Evolutionary conservation across 2,888 invertebrate genomes (phyloP).

Genomic region (Mesoligia furuncula): DNA sequence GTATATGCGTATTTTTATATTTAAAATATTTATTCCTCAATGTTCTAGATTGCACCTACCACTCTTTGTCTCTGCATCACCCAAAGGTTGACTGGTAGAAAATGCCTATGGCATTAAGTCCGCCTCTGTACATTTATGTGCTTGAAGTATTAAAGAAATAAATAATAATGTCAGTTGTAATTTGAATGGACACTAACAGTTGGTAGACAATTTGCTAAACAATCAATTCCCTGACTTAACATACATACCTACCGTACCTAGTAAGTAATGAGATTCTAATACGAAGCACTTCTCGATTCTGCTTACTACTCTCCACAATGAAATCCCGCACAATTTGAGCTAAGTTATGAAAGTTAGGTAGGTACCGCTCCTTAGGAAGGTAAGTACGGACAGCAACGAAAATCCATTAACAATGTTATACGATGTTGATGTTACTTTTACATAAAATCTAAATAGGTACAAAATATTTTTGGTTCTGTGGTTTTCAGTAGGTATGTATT

Average conservation of each 20-base stretch:
- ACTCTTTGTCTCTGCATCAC: too few relatives aligned
- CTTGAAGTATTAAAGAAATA: too few relatives aligned
- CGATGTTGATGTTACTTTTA: not conserved
- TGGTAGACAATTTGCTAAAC: not conserved
- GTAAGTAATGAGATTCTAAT: constrained; percentile 14
- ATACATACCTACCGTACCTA: not conserved
- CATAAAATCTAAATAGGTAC: not conserved
- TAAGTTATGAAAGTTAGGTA: not conserved
- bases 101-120: too few relatives aligned
- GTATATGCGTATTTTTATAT: too few relatives aligned
- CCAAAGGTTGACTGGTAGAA: too few relatives aligned
- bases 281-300: not conserved
- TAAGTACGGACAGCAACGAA: not conserved
- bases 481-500: not conserved
- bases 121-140: too few relatives aligned
- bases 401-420: not conserved
- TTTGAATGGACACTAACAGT: not conserved
- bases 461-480: not conserved
- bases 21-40: too few relatives aligned
- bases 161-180: not conserved
- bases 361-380: not conserved
- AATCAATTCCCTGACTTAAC: not conserved
- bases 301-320: not conserved
- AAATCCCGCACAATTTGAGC: not conserved
- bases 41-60: too few relatives aligned